Conservation (phyloP, 2,888 invertebrate species). For the Platypus cylindrus region DNA sequence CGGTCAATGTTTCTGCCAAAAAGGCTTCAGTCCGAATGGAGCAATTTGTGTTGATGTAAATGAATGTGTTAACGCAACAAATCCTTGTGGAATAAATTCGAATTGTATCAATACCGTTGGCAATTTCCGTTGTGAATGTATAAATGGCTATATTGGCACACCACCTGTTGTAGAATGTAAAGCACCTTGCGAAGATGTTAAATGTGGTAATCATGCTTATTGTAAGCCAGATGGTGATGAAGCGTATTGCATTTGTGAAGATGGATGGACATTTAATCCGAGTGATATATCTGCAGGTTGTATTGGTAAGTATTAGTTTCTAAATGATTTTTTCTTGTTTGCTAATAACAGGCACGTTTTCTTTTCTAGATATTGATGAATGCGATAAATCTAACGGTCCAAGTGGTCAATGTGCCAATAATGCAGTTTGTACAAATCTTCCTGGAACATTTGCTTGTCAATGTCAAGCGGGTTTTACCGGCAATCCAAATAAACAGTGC, state of each 20-base stretch:
- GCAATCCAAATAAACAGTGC: conserved; percentile 72
- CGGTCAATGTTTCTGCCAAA: conserved; percentile 78
- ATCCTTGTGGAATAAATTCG: conserved; percentile 64
- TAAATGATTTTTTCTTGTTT: no score
- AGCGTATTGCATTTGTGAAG: conserved; percentile 85
- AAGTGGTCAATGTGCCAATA: conserved; percentile 71
- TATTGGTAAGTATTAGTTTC: conserved; percentile 45
- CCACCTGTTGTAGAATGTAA: conserved; percentile 71
- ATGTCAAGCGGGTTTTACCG: conserved; percentile 75
- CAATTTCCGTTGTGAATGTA: conserved; percentile 70
- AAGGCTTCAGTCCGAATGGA: conserved; percentile 70
- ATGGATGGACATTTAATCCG: conserved; percentile 88
- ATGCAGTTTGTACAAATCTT: conserved; percentile 68
- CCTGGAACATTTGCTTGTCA: conserved; percentile 69
- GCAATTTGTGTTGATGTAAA: conserved; percentile 71
- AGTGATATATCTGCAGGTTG: conserved; percentile 81
- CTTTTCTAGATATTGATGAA: conserved; percentile 67
- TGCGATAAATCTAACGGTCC: conserved; percentile 68
- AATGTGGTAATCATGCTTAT: conserved; percentile 77
- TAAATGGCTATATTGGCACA: conserved; percentile 67
- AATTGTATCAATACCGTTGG: conserved; percentile 70
- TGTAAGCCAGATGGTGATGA: conserved; percentile 82
- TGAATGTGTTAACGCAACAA: conserved; percentile 49
- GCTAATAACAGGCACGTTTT: no score
- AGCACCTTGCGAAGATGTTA: conserved; percentile 85